A percentile compares a stretch with the other conserved stretches of the same genome.
These are phyloP conservation scores for Bombus ignitus DNA, from an alignment of 1,140 invertebrate species.

Conservation along the genomic window DNA sequence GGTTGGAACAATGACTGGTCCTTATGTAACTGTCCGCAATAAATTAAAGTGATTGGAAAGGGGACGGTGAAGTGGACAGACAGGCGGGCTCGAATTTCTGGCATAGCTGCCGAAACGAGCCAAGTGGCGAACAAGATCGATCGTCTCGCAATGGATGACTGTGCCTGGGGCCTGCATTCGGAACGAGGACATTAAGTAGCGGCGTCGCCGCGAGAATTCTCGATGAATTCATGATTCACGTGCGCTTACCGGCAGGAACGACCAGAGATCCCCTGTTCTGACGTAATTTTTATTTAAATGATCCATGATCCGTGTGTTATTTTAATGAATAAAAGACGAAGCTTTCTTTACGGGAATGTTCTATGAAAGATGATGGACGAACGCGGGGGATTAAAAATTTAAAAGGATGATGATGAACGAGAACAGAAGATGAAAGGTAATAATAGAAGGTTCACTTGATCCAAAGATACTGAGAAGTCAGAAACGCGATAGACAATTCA, in stretches of 20 bases:
- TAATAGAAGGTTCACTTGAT: background rate
- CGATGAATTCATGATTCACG: conserved; percentile 58
- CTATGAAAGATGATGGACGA: too few relatives aligned
- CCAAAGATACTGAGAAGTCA: background rate
- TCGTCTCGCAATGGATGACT: conserved; percentile 52
- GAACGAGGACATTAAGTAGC: conserved; percentile 55
- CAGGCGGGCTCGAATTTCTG: conserved; percentile 41
- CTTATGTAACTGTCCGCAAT: background rate
- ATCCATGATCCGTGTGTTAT: background rate
- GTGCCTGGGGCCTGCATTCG: conserved; percentile 48
- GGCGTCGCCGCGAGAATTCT: conserved; percentile 32
- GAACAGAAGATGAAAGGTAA: background rate
- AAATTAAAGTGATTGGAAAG: conserved; percentile 5
- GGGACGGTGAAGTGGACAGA: background rate
- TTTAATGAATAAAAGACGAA: background rate
- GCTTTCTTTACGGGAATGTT: background rate
- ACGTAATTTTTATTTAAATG: background rate
- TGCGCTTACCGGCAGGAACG: background rate
- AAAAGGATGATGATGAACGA: background rate
- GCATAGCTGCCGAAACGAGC: conserved; percentile 14
- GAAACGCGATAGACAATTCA: conserved; percentile 37
- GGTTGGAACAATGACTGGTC: background rate
- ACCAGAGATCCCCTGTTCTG: too few relatives aligned
- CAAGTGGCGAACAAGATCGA: conserved; percentile 56
- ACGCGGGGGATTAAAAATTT: background rate